Conservation (phyloP, 2,113 vertebrate species). For the Hydropotes inermis region DNA sequence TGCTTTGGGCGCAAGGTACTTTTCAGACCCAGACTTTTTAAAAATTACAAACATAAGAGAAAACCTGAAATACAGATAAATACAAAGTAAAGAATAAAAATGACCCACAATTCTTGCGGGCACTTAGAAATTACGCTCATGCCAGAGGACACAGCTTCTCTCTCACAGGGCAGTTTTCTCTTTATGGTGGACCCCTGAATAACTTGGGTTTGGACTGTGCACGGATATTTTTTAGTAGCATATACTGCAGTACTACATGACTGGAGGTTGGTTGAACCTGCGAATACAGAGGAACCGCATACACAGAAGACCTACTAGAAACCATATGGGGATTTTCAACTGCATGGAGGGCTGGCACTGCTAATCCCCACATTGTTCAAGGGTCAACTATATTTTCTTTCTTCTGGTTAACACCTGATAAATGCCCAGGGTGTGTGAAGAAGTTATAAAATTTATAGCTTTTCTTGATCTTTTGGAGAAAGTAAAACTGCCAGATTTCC, state of each 20-base stretch:
- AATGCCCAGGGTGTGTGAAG: neutral
- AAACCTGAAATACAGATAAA: constrained; percentile 36
- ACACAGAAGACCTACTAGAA: neutral
- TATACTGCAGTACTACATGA: neutral
- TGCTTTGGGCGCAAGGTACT: neutral
- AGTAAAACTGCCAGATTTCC: constrained; percentile 1
- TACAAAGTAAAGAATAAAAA: neutral
- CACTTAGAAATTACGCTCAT: neutral
- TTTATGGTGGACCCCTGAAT: neutral
- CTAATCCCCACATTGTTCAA: neutral
- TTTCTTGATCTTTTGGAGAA: constrained; percentile 1
- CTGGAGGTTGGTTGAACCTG: neutral
- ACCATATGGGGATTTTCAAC: neutral
- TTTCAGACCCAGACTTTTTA: neutral
- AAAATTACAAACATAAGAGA: neutral
- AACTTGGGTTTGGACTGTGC: neutral
- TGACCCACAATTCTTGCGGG: neutral
- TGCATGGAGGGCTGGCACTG: neutral
- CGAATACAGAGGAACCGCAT: neutral
- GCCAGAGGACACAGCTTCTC: neutral
- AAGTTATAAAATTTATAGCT: neutral
- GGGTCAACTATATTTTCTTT: neutral
- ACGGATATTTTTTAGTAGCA: neutral
- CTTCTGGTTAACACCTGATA: neutral
- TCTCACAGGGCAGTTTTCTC: neutral